Percentiles rank a stretch among this genome's conserved stretches.
phyloP scores from a whole-genome alignment of 1,140 invertebrate genomes.

The Trichonephila inaurata region DNA sequence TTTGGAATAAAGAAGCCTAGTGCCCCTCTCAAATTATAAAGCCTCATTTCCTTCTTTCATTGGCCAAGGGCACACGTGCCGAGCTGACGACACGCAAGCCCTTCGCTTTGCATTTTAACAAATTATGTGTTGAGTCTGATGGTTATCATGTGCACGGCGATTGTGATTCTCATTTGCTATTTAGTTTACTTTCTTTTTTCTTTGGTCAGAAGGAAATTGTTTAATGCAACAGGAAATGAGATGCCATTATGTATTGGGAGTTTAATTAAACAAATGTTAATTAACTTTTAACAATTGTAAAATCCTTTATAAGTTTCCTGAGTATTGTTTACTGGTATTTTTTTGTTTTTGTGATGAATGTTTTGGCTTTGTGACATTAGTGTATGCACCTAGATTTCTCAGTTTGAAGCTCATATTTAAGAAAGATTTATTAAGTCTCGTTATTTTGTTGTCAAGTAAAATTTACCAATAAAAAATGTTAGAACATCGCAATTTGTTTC shows the following conservation, averaged over 20 bases:
- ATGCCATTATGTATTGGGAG: neutral
- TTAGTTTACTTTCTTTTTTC: neutral
- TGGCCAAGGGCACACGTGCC: slow-evolving; percentile 39
- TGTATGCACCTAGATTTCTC: too few relatives aligned
- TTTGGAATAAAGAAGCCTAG: neutral
- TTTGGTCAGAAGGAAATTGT: neutral
- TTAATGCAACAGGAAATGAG: slow-evolving; percentile 1
- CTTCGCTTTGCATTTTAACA: neutral
- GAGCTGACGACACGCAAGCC: slow-evolving; percentile 16
- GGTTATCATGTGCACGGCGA: neutral
- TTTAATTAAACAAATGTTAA: slow-evolving; percentile 15
- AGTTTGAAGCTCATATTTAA: too few relatives aligned
- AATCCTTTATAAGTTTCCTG: neutral
- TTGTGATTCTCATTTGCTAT: slow-evolving; percentile 7
- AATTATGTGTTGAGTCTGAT: slow-evolving; percentile 18
- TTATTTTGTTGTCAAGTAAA: too few relatives aligned
- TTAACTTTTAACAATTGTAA: neutral
- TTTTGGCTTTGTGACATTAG: too few relatives aligned
- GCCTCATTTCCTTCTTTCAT: slow-evolving; percentile 34
- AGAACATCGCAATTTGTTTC: too few relatives aligned
- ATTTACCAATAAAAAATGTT: too few relatives aligned
- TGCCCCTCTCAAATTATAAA: slow-evolving; percentile 4
- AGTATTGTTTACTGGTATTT: neutral
- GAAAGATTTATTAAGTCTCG: too few relatives aligned
- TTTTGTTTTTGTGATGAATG: too few relatives aligned